A percentile compares a stretch with the other conserved stretches of the same genome.
Conservation (phyloP, 2,888 invertebrate genomes). For the Meteorus colon region DNA sequence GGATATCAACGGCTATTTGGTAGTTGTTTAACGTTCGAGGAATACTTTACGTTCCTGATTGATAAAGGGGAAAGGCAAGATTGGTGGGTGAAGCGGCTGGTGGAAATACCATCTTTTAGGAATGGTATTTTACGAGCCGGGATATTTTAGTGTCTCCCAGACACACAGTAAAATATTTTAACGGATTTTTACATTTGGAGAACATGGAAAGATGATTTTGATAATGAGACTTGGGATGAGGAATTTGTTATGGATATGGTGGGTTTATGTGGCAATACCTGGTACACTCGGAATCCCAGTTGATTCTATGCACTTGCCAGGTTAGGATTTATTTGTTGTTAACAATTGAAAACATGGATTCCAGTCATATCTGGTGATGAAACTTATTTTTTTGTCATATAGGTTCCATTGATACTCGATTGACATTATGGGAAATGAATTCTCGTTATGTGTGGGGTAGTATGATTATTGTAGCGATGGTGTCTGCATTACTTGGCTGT, state of each 20-base stretch:
- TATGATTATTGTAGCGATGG: constrained; percentile 62
- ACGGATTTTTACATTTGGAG: constrained; percentile 27
- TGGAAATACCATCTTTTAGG: not conserved
- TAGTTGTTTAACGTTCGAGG: too few species aligned
- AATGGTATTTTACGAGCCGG: constrained; percentile 21
- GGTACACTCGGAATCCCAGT: constrained; percentile 65
- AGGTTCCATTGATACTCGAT: constrained; percentile 49
- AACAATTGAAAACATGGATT: constrained; percentile 17
- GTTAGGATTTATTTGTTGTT: constrained; percentile 56
- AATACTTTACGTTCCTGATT: too few species aligned
- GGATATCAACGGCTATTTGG: constrained; percentile 3
- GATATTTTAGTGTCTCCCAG: constrained; percentile 2
- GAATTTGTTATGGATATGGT: constrained; percentile 64
- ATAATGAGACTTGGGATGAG: constrained; percentile 56
- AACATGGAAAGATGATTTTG: constrained; percentile 51
- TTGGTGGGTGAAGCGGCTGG: not conserved
- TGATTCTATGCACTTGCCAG: constrained; percentile 51
- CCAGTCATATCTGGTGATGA: not conserved
- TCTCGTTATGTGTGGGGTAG: constrained; percentile 63
- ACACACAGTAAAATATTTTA: constrained; percentile 31
- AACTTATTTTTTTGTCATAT: constrained; percentile 31
- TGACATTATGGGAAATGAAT: constrained; percentile 62
- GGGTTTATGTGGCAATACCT: constrained; percentile 67
- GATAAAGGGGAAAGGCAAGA: not conserved
- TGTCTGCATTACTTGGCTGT: constrained; percentile 67